Conservation (phyloP, 2,888 invertebrate genomes). For the Dexiosoma caninum region DNA sequence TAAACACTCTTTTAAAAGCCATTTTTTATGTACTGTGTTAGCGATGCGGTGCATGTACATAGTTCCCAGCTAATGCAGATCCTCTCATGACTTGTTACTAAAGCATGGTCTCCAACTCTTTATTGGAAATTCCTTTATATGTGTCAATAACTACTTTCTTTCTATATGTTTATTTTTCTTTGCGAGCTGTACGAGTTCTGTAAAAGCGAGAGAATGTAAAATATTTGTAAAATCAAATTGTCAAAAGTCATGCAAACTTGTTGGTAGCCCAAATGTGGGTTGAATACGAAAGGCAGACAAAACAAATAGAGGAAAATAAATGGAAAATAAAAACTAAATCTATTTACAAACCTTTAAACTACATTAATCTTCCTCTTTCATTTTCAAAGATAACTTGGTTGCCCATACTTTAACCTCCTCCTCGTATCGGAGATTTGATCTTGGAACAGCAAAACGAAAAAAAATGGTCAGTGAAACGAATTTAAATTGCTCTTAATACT, state of each 20-base stretch:
- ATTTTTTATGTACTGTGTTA: no score
- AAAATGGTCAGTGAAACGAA: conserved; percentile 35
- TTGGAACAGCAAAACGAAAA: neutral
- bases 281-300: neutral
- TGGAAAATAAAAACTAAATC: conserved; percentile 6
- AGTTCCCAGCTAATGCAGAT: no score
- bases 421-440: neutral
- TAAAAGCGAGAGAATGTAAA: neutral
- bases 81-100: no score
- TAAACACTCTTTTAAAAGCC: no score
- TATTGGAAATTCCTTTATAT: no score
- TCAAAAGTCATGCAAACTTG: conserved; percentile 54
- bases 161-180: neutral
- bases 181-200: conserved; percentile 1
- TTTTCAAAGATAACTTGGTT: neutral
- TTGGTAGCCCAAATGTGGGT: conserved; percentile 46
- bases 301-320: neutral
- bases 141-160: neutral
- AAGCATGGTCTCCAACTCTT: no score
- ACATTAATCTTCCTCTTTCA: conserved; percentile 31
- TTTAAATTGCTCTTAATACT: conserved; percentile 35
- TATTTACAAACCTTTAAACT: conserved; percentile 42
- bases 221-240: neutral
- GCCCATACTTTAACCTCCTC: neutral
- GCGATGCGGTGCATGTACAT: no score